A percentile compares a stretch with the other conserved stretches of the same genome.
These are phyloP conservation scores for Megathymus violae DNA, from an alignment of 1,140 invertebrate genomes.

Conservation along the genomic window DNA sequence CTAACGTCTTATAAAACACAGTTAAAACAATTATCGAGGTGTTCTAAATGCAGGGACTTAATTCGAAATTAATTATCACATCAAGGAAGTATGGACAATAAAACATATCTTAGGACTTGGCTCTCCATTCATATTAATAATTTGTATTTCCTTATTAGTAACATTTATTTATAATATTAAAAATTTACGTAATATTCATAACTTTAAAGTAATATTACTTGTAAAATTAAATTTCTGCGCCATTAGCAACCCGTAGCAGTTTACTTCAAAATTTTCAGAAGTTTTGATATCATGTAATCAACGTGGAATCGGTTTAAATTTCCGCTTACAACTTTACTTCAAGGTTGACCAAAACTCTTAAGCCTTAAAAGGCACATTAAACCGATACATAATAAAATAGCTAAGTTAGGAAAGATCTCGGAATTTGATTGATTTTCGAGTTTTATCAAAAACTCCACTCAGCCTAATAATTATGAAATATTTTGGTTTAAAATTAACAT, in stretches of 20 bases:
- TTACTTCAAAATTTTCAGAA: constrained; percentile 3
- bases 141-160: no score
- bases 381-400: constrained; percentile 32
- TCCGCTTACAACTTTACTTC: constrained; percentile 10
- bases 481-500: not conserved
- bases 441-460: constrained; percentile 28
- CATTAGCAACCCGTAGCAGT: not conserved
- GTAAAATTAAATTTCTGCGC: not conserved
- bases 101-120: no score
- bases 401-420: constrained; percentile 20
- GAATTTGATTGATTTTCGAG: constrained; percentile 18
- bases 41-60: no score
- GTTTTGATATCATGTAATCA: constrained; percentile 4
- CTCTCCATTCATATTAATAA: no score
- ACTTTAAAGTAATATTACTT: not conserved
- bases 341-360: constrained; percentile 17
- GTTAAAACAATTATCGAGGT: no score
- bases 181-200: not conserved
- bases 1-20: no score
- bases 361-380: constrained; percentile 13
- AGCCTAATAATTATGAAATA: constrained; percentile 4
- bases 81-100: no score
- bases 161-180: no score
- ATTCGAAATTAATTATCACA: no score
- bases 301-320: constrained; percentile 13